Conservation (phyloP, 2,797 vertebrate species). For the Labeo calbasu region DNA sequence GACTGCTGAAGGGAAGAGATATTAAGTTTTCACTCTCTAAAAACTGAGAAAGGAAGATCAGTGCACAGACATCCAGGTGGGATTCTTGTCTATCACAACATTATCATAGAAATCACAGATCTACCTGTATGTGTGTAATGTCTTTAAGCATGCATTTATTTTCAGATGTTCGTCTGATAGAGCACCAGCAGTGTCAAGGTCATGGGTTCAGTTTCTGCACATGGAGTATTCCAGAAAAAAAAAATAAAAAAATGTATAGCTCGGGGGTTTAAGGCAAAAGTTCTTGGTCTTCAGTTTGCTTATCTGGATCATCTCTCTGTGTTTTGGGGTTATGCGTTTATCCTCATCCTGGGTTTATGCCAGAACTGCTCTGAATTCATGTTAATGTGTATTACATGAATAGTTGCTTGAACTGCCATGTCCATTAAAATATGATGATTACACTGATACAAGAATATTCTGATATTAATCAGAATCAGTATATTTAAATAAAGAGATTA, state of each 20-base stretch:
- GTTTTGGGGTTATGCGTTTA: not conserved
- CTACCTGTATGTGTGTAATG: not conserved
- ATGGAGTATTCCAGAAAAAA: not conserved
- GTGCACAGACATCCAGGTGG: not conserved
- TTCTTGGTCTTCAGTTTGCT: not conserved
- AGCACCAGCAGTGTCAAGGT: not conserved
- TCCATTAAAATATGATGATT: not conserved
- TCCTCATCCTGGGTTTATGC: not conserved
- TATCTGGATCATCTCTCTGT: not conserved
- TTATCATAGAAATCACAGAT: slow-evolving; percentile 7
- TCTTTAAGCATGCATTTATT: not conserved
- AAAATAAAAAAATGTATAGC: not conserved
- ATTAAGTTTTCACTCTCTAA: not conserved
- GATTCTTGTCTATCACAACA: slow-evolving; percentile 5
- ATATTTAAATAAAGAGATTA: too few relatives aligned
- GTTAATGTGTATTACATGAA: not conserved
- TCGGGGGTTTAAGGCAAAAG: not conserved
- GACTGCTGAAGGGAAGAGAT: not conserved
- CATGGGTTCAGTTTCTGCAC: not conserved
- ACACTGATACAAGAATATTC: not conserved
- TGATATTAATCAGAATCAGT: not conserved
- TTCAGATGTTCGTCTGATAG: not conserved
- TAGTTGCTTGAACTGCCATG: not conserved
- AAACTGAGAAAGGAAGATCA: slow-evolving; percentile 8
- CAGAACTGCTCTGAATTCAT: not conserved